Base-by-base conservation (phyloP, 1,140 invertebrate species). In the Philotrypesis tridentata region DNA sequence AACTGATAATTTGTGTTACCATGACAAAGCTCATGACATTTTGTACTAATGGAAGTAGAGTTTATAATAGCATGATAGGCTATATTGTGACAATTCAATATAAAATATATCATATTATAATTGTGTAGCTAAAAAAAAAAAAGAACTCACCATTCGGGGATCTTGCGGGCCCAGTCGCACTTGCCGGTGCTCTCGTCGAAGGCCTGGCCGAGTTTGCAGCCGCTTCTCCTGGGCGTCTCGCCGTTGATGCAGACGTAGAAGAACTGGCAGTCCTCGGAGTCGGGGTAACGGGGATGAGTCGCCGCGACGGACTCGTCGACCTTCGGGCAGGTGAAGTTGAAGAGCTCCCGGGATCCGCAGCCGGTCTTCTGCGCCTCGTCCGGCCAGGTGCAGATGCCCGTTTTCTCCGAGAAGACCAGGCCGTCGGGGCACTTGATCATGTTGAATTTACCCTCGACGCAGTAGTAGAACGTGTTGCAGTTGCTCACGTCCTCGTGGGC, bases 171-270 rank as follows among this genome's bases (percentile, higher is more conserved):
- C 95, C 96, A 97, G 77, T 98, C 96, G 87, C 97, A 98, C 82
- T 93, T 94, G 84, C 96, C 95, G 65, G 93, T 94, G 5, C 93
- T 93, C 61, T 97, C 97, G 87, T 98, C 97, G 90, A 98, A 98
- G 11, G 96, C 97, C 88, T 97, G 96, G n/a, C 97, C 97, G 37
- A 96, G 92, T 89, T 96, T 96, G 91, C 97, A 98, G 0, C 97
- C 97, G 82, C 95, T 96, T 29, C 96, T 92, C 68, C 97, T 92
- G 0, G 97, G 97, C 25, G 94, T 93, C 86, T 96, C 94, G 0
- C 96, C 96, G 86, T 97, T 97, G 71, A 98, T 96, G 89, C 97
- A 98, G 1, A 98, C 96, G 89, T 97, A 98, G 92, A 98, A 98
- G 92, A 94, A 97, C 89, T 97, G 96, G 85, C 97, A 98, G 88